These are phyloP conservation scores for Oreohelix idahoensis DNA, from an alignment of 1,140 invertebrate genomes.

Conservation along the genomic window DNA sequence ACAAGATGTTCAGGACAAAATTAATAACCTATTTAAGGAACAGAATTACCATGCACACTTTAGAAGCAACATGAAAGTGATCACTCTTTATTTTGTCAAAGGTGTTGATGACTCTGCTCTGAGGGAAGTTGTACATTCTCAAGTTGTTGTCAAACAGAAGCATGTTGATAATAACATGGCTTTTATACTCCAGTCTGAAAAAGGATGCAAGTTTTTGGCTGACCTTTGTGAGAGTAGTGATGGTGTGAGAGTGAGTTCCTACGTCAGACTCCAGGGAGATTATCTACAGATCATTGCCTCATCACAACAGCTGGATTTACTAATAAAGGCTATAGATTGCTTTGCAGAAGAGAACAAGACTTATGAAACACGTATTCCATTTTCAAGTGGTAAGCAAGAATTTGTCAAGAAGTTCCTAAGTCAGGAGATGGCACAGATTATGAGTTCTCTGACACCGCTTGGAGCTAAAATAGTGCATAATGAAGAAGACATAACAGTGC, in stretches of 20 bases:
- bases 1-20: neutral
- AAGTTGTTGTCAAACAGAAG: neutral
- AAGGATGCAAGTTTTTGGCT: constrained; percentile 10
- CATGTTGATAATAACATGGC: neutral
- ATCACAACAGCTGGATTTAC: neutral
- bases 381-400: constrained; percentile 11
- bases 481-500: neutral
- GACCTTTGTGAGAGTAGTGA: neutral
- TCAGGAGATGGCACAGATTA: neutral
- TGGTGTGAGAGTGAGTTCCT: neutral
- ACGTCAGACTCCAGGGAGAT: neutral
- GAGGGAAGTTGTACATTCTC: neutral
- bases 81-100: neutral
- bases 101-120: neutral
- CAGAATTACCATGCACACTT: neutral
- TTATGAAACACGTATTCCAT: neutral
- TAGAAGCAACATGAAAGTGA: neutral
- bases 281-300: neutral
- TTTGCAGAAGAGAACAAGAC: neutral
- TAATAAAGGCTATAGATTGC: neutral
- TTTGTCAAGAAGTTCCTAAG: neutral
- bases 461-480: neutral
- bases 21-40: neutral
- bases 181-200: constrained; percentile 1
- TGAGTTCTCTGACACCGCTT: neutral